Conservation (phyloP, 2,888 invertebrate genomes). For the Rhamnusium bicolor region DNA sequence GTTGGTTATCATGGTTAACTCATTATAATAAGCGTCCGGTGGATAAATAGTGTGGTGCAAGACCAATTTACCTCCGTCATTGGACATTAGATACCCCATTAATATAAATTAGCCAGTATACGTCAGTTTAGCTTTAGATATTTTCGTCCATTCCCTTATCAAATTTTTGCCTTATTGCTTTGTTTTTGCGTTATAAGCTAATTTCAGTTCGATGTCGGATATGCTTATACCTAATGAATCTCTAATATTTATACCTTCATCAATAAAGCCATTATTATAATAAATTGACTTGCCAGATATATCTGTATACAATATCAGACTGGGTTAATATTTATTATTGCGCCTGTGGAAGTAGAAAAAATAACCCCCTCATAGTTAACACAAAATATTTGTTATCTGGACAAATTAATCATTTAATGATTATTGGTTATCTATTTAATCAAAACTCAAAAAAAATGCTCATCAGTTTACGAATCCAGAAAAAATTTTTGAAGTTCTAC, state of each 20-base stretch:
- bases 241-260: constrained; percentile 37
- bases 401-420: too few relatives aligned
- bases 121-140: constrained; percentile 59
- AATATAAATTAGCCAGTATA: constrained; percentile 67
- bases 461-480: too few relatives aligned
- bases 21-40: constrained; percentile 67
- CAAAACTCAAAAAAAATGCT: too few relatives aligned
- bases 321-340: not conserved
- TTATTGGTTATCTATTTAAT: too few relatives aligned
- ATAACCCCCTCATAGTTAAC: too few relatives aligned
- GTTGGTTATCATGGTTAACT: constrained; percentile 65
- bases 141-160: constrained; percentile 51
- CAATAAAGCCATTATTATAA: constrained; percentile 32
- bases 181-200: constrained; percentile 60
- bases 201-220: constrained; percentile 59
- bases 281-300: constrained; percentile 19
- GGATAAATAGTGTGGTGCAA: constrained; percentile 64
- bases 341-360: not conserved
- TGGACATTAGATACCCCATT: constrained; percentile 68
- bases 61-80: constrained; percentile 59
- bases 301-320: constrained; percentile 1
- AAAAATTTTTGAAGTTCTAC: too few relatives aligned
- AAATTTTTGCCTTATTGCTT: constrained; percentile 61
- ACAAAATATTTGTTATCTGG: too few relatives aligned
- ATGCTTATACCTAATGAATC: constrained; percentile 36